Evolutionary conservation across 1,140 invertebrate genomes (phyloP), one percentile per base, ranked within the genome.

Genomic region (Drosophila bocqueti): DNA sequence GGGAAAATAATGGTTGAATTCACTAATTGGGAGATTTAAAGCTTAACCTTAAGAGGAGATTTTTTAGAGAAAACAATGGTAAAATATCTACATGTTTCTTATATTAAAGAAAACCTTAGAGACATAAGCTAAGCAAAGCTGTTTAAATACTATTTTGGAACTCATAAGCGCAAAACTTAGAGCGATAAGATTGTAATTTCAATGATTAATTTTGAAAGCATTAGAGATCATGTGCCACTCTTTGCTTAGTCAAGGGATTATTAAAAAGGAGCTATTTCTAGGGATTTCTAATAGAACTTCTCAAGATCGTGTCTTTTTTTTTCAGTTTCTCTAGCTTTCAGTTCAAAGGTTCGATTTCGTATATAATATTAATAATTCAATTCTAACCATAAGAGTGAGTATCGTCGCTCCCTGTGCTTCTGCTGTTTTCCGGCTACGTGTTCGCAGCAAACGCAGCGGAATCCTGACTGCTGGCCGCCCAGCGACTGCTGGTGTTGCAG

Each of bases 381-480:
- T 43, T 43, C 62, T 67, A 43, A 66, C 62, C 62, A 54, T 49
- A 67, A 9, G 16, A 47, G 13, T 11, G 49, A 55, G 5, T 43
- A 68, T 1, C 67, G 31, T 13, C 67, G 31, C 50, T 71, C 40
- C 31, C 47, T n/a, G n/a, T 43, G 18, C 1, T 42, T 60, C 0
- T 40, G 36, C 13, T 60, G 45, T 11, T 72, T 64, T 11, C 55
- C 69, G 16, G 65, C 49, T 4, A 15, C 54, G 2, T 42, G 13
- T 31, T 81, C 60, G 52, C 84, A 87, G 40, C 84, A 89, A 61
- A 92, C 90, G 71, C 89, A 93, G 16, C 76, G 80, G 31, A 92
- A 92, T 40, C 83, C 71, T 10, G 76, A 47, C 29, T 49, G 49
- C 24, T 36, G 59, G 2, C 24, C 57, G 4, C 68, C 71, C 46